A percentile compares a stretch with the other conserved stretches of the same genome.
These are phyloP conservation scores for Gambusia holbrooki DNA, from an alignment of 2,113 vertebrate genomes.

Conservation along the genomic window DNA sequence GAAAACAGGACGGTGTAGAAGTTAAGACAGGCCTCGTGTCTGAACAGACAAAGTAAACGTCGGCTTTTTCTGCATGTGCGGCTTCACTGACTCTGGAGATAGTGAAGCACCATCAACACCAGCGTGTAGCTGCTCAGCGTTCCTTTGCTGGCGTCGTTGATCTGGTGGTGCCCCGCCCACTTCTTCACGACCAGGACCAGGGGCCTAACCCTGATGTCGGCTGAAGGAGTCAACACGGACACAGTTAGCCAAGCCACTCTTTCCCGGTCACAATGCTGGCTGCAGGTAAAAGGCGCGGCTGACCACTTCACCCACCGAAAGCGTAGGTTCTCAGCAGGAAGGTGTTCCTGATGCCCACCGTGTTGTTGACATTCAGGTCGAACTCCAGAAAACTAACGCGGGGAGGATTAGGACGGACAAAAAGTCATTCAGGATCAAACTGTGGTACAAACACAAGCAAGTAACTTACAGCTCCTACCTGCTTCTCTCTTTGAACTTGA, in stretches of 20 bases:
- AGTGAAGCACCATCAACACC: constrained; percentile 96
- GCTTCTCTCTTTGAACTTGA: constrained; percentile 93
- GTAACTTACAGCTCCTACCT: constrained; percentile 81
- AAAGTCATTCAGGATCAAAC: not conserved
- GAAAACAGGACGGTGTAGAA: constrained; percentile 29
- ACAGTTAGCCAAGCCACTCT: not conserved
- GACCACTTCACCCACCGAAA: constrained; percentile 82
- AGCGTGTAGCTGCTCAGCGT: constrained; percentile 97
- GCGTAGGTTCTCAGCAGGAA: constrained; percentile 96
- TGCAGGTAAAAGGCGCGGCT: not conserved
- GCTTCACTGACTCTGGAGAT: constrained; percentile 94
- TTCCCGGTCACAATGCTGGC: not conserved
- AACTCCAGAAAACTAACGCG: constrained; percentile 89
- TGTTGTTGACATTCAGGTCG: constrained; percentile 98
- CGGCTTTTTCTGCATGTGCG: not conserved
- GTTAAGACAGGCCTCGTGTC: not conserved
- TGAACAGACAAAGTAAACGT: no score
- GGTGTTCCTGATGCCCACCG: constrained; percentile 97
- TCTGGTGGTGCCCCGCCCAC: constrained; percentile 89
- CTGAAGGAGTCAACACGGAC: constrained; percentile 73
- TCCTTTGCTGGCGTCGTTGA: constrained; percentile 97
- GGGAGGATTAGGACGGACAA: constrained; percentile 10
- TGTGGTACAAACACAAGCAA: not conserved
- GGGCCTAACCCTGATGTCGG: constrained; percentile 91
- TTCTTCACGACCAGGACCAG: constrained; percentile 93